Conservation (phyloP, 2,797 vertebrate species). For the Syngnathus acus region DNA sequence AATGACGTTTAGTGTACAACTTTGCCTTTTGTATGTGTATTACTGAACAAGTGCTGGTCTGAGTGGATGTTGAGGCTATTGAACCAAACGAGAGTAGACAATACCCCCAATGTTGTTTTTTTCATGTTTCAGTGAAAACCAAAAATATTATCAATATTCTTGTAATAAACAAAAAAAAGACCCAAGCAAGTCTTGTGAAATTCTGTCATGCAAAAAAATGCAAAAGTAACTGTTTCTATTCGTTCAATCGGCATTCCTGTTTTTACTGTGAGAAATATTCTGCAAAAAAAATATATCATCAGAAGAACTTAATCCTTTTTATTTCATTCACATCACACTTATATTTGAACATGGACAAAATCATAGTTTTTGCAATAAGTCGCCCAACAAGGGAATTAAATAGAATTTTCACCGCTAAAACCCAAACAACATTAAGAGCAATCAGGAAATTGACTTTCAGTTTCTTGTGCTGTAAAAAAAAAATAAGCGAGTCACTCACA, state of each 20-base stretch:
- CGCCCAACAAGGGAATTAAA: conserved; percentile 39
- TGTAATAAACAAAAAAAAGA: conserved; percentile 67
- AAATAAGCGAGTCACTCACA: conserved; percentile 38
- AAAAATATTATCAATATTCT: conserved; percentile 71
- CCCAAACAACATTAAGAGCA: conserved; percentile 24
- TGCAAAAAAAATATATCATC: background rate
- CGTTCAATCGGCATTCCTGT: background rate
- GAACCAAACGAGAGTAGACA: conserved; percentile 51
- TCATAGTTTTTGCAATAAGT: conserved; percentile 12
- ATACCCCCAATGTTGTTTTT: conserved; percentile 55
- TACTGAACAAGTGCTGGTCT: conserved; percentile 17
- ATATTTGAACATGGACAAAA: conserved; percentile 50
- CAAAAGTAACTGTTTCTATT: background rate
- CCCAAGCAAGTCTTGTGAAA: background rate
- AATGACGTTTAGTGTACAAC: conserved; percentile 30
- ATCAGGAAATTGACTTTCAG: conserved; percentile 31
- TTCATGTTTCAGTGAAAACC: conserved; percentile 61
- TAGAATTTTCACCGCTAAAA: conserved; percentile 28
- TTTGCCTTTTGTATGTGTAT: conserved; percentile 32
- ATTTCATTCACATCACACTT: conserved; percentile 45
- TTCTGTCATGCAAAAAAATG: background rate
- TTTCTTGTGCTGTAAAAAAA: conserved; percentile 29
- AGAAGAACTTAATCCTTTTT: conserved; percentile 30
- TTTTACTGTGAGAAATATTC: background rate
- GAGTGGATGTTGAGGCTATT: conserved; percentile 41